A percentile compares a stretch with the other conserved stretches of the same genome.
phyloP scores from a whole-genome alignment of 2,888 invertebrate genomes.

The Perithous albicinctus region DNA sequence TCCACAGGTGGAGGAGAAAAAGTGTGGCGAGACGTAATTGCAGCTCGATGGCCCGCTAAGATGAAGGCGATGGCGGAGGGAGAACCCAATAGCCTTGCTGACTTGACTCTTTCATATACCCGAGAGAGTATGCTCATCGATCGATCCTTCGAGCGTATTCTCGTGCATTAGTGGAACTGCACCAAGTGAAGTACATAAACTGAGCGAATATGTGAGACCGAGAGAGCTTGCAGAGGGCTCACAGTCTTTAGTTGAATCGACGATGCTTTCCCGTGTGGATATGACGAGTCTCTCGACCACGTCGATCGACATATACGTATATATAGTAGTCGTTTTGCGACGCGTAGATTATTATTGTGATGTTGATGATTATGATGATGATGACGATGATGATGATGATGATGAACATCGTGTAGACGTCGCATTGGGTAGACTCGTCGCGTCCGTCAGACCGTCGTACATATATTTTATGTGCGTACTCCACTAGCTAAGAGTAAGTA shows the following conservation, averaged over 20 bases:
- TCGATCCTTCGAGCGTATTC: constrained; percentile 3
- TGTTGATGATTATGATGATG: constrained; percentile 52
- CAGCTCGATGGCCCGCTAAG: constrained; percentile 26
- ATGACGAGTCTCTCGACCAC: constrained; percentile 3
- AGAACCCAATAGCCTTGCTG: constrained; percentile 1
- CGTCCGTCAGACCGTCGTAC: constrained; percentile 50
- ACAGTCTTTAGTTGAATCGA: not conserved
- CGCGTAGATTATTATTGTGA: constrained; percentile 14
- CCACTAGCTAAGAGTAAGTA: constrained; percentile 53
- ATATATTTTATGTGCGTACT: constrained; percentile 32
- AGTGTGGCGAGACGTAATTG: constrained; percentile 66
- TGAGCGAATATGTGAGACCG: not conserved
- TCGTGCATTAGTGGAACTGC: constrained; percentile 1
- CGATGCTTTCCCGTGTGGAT: not conserved
- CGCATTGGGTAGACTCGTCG: constrained; percentile 52
- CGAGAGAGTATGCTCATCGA: constrained; percentile 44
- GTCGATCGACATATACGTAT: constrained; percentile 28
- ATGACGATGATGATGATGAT: constrained; percentile 54
- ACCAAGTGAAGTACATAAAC: constrained; percentile 15
- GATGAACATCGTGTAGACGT: constrained; percentile 54
- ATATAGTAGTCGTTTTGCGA: constrained; percentile 1
- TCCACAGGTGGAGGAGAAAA: constrained; percentile 46
- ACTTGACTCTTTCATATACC: constrained; percentile 8
- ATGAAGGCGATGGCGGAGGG: constrained; percentile 34
- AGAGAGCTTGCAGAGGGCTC: not conserved